phyloP scores from a whole-genome alignment of 2,888 invertebrate species.

The Conus canariensis region DNA sequence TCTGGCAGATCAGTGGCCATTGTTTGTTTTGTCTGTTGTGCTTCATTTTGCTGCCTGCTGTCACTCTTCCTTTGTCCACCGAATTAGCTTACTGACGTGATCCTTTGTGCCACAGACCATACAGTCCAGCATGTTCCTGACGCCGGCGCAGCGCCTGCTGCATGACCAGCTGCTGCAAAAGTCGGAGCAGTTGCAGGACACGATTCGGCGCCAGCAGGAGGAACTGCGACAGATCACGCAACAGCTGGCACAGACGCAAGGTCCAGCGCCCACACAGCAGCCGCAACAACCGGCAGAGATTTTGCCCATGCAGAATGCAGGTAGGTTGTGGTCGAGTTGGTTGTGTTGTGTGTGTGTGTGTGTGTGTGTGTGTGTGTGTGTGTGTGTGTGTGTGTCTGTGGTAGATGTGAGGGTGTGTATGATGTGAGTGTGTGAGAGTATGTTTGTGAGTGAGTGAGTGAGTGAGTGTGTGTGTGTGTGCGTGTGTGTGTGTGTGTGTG shows the following conservation, averaged over 20 bases:
- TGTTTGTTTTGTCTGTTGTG: too few species aligned
- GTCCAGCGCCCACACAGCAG: neutral
- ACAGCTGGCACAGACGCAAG: conserved; percentile 59
- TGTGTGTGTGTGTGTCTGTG: neutral
- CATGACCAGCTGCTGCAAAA: conserved; percentile 69
- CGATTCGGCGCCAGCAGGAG: conserved; percentile 68
- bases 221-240: conserved; percentile 67
- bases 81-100: neutral
- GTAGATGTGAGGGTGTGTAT: neutral
- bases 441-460: neutral
- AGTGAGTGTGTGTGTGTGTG: neutral
- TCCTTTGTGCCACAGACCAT: neutral
- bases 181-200: conserved; percentile 66
- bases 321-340: neutral
- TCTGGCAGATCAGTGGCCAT: too few species aligned
- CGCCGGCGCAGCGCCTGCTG: conserved; percentile 67
- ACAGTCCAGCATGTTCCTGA: conserved; percentile 59
- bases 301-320: conserved; percentile 35
- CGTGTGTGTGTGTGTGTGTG: neutral
- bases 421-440: neutral
- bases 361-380: neutral
- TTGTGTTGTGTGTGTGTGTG: conserved; percentile 2
- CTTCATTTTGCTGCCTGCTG: too few species aligned
- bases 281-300: neutral
- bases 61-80: too few species aligned